Percentiles rank a stretch among this genome's conserved stretches.
These are phyloP conservation scores for Melospiza georgiana DNA, from an alignment of 2,113 vertebrate species.

Conservation along the genomic window DNA sequence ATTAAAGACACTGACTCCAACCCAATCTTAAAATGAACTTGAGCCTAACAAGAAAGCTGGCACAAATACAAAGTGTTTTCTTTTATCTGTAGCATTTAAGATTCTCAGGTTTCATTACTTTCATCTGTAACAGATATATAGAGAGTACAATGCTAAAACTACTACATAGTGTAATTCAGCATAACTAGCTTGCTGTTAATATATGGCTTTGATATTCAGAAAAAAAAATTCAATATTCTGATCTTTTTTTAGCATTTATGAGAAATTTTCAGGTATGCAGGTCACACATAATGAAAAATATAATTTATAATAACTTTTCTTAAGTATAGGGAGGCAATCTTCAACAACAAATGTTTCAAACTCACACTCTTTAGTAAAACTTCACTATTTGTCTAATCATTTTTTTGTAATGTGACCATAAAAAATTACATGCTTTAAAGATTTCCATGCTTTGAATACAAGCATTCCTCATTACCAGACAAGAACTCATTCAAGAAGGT, in stretches of 20 bases:
- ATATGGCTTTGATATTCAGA: conserved; percentile 11
- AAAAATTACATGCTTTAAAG: background rate
- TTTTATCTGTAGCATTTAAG: background rate
- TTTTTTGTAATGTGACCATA: background rate
- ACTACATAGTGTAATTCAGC: background rate
- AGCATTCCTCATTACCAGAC: background rate
- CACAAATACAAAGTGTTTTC: background rate
- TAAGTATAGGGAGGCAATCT: background rate
- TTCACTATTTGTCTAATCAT: background rate
- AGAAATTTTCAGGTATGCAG: background rate
- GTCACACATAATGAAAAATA: conserved; percentile 1
- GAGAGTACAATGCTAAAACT: background rate
- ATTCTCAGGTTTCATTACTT: background rate
- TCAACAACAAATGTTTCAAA: conserved; percentile 3
- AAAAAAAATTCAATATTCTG: background rate
- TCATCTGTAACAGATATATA: background rate
- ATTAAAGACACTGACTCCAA: background rate
- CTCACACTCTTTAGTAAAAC: background rate
- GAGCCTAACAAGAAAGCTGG: background rate
- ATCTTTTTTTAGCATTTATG: conserved; percentile 41
- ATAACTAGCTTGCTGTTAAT: background rate
- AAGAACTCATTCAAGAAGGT: background rate
- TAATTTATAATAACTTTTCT: conserved; percentile 30
- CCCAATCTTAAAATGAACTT: background rate
- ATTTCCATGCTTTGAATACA: conserved; percentile 22